Percentiles rank a stretch among this genome's conserved stretches.
Evolutionary conservation across 2,797 vertebrate species (phyloP).

Genomic region (Serranus cabrilla): DNA sequence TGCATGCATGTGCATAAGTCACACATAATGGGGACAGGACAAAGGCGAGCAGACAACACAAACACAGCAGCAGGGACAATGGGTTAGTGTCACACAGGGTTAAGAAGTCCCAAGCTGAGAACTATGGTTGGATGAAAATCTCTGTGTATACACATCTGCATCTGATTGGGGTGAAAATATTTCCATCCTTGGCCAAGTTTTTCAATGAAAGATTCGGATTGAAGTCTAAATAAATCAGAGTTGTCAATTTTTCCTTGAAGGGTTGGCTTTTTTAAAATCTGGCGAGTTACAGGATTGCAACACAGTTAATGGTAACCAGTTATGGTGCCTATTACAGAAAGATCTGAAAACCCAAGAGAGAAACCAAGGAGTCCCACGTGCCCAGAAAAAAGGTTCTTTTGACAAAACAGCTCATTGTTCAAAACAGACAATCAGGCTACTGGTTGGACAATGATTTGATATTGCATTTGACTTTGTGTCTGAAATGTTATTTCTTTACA

Average conservation of each 20-base stretch:
- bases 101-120: constrained; percentile 30
- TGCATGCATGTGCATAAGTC: constrained; percentile 37
- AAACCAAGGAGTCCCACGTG: constrained; percentile 56
- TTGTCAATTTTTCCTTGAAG: constrained; percentile 21
- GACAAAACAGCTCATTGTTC: constrained; percentile 51
- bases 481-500: background rate
- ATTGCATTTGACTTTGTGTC: background rate
- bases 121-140: constrained; percentile 12
- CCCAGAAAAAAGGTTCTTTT: constrained; percentile 26
- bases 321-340: constrained; percentile 52
- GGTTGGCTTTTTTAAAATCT: background rate
- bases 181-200: constrained; percentile 21
- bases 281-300: background rate
- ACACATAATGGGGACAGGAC: constrained; percentile 25
- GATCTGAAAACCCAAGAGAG: constrained; percentile 83
- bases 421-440: constrained; percentile 55
- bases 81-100: constrained; percentile 53
- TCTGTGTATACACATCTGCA: constrained; percentile 32
- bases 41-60: constrained; percentile 54
- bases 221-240: constrained; percentile 33
- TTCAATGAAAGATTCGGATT: constrained; percentile 13
- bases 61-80: constrained; percentile 53
- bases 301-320: background rate
- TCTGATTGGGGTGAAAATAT: constrained; percentile 10
- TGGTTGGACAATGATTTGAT: background rate